Percentiles rank a stretch among this genome's conserved stretches.
Conservation (phyloP, 1,140 invertebrate species). For the Drosophila nigromelanica region DNA sequence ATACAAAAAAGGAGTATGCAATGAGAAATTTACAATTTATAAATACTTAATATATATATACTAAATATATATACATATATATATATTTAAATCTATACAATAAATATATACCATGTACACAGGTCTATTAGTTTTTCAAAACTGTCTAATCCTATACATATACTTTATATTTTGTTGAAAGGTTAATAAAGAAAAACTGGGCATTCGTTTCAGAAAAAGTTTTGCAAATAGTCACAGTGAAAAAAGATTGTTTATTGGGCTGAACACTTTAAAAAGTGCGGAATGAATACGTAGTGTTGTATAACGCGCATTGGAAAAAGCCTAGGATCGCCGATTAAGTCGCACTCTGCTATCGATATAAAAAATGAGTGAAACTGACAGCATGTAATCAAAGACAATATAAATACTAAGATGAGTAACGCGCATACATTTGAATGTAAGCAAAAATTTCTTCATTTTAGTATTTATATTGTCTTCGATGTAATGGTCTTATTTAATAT, state of each 20-base stretch:
- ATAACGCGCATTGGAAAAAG: neutral
- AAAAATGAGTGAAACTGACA: no score
- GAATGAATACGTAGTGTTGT: neutral
- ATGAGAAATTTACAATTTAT: slow-evolving; percentile 27
- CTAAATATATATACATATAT: slow-evolving; percentile 9
- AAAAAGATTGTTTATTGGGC: neutral
- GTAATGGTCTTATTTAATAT: no score
- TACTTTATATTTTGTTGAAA: slow-evolving; percentile 21
- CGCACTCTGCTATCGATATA: slow-evolving; percentile 1
- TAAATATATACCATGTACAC: slow-evolving; percentile 18
- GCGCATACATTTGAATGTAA: no score
- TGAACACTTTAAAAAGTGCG: neutral
- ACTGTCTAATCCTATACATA: slow-evolving; percentile 16
- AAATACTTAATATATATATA: slow-evolving; percentile 17
- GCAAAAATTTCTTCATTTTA: no score
- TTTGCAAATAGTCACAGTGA: neutral
- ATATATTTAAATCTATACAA: slow-evolving; percentile 20
- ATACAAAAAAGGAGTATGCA: slow-evolving; percentile 19
- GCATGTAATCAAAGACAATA: no score
- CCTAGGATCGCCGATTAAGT: neutral
- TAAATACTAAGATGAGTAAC: no score
- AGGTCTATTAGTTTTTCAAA: slow-evolving; percentile 4
- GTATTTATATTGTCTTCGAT: no score
- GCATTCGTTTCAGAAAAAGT: neutral
- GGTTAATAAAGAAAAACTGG: slow-evolving; percentile 2